Evolutionary conservation across 2,113 vertebrate species (phyloP), one percentile per base, ranked within the genome.

Genomic region (Lepidothrix coronata): DNA sequence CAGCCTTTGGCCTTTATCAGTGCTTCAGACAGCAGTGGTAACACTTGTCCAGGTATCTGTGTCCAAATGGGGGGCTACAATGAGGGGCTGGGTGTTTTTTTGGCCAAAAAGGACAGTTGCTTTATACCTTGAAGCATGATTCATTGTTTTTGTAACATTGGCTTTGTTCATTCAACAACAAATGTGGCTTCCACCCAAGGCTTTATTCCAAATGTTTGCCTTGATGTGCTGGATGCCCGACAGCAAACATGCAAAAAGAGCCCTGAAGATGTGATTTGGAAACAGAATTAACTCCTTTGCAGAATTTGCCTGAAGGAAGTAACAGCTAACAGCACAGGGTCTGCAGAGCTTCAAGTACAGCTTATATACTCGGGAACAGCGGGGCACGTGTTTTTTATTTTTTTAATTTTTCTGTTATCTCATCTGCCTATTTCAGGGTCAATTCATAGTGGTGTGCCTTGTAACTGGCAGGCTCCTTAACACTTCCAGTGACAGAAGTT

Each of bases 121-220:
- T 76, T 79, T 86, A 70, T 90, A 93, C 79, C 85, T 94, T 65
- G 59, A 77, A 89, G 58, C 25, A 12, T 13, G 41, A 66, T 84
- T 78, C 25, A 12, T 79, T 83, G 20, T 49, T 82, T 80, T 83
- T 49, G 61, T 81, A 73, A 20, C 28, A 25, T 61, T 39, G 46
- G 15, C 75, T 85, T 91, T 93, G 41, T 79, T 95, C 21, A 4
- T 73, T 79, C 57, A 78, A 59, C 43, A 84, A 39, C 62, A 76
- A 80, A 76, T 30, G 63, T 58, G 71, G 58, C 67, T 88, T 66
- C 46, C 24, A 41, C 37, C 33, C 75, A 62, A 85, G 46, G 63
- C 74, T 70, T 88, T 79, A 41, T 95, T 88, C 48, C 85, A 79
- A 85, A 79, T n/a, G 28, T 70, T 92, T 91, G 72, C 72, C 72